phyloP scores from a whole-genome alignment of 2,888 invertebrate genomes.

The Epinotia demarniana region DNA sequence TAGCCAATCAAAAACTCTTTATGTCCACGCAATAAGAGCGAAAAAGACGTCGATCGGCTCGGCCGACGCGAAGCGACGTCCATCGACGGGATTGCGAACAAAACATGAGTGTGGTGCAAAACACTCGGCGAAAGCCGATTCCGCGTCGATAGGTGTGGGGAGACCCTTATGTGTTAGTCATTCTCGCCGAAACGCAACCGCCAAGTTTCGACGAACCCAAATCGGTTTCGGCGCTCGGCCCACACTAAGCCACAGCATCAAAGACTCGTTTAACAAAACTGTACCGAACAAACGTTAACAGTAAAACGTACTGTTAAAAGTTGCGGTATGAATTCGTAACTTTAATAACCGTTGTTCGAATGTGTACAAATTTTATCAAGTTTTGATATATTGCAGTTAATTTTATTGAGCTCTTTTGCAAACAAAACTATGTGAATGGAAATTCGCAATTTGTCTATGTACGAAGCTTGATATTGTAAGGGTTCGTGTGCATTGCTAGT shows the following conservation, averaged over 20 bases:
- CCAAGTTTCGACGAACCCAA: slow-evolving; percentile 11
- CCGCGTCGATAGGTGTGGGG: no score
- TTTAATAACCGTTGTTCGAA: slow-evolving; percentile 24
- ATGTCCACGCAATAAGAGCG: no score
- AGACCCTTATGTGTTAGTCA: not conserved
- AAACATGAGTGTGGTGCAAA: no score
- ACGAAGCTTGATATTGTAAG: not conserved
- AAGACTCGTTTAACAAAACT: slow-evolving; percentile 45
- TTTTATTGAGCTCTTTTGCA: slow-evolving; percentile 7
- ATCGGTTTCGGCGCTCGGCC: not conserved
- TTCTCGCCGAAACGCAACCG: not conserved
- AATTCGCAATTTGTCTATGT: not conserved
- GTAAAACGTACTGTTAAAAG: slow-evolving; percentile 38
- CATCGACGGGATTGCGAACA: no score
- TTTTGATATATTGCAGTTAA: slow-evolving; percentile 38
- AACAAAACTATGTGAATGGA: not conserved
- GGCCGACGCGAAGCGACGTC: no score
- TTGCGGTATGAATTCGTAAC: slow-evolving; percentile 42
- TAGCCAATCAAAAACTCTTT: no score
- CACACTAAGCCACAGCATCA: slow-evolving; percentile 29
- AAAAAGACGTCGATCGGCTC: no score
- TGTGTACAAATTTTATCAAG: slow-evolving; percentile 34
- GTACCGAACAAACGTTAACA: slow-evolving; percentile 40
- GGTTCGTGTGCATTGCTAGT: not conserved
- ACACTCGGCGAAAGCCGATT: no score